phyloP scores from a whole-genome alignment of 2,113 vertebrate species.

The Cacatua alba region DNA sequence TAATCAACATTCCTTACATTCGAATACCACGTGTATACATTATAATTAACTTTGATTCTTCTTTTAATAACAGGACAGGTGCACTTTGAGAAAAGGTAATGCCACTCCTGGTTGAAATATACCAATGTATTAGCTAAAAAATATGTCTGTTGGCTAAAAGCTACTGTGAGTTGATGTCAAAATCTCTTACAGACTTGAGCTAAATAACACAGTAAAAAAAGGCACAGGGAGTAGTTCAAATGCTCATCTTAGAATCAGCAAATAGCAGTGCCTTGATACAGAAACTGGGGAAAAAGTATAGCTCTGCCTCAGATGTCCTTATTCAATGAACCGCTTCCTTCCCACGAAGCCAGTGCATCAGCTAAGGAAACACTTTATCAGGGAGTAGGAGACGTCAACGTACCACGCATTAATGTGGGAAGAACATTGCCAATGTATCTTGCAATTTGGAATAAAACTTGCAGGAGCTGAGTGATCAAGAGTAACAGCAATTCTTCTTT shows the following conservation, averaged over 20 bases:
- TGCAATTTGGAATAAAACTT: background rate
- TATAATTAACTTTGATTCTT: background rate
- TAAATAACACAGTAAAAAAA: background rate
- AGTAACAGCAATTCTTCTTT: background rate
- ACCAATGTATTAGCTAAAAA: background rate
- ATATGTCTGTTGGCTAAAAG: background rate
- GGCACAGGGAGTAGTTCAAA: background rate
- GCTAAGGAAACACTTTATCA: background rate
- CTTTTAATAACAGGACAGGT: background rate
- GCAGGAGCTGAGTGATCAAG: background rate
- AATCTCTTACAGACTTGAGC: background rate
- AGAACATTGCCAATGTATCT: fast-evolving
- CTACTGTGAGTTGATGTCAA: background rate
- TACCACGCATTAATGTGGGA: background rate
- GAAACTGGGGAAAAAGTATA: background rate
- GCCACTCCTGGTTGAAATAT: fast-evolving
- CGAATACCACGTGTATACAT: background rate
- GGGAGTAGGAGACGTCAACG: background rate
- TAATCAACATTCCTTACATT: background rate
- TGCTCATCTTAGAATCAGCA: background rate
- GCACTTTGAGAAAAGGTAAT: background rate
- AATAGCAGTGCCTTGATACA: background rate
- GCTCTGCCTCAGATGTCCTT: background rate
- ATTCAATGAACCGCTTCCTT: background rate
- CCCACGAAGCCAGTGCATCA: background rate